These are phyloP conservation scores for Eremobia ochroleuca DNA, from an alignment of 2,888 invertebrate genomes.

Conservation along the genomic window DNA sequence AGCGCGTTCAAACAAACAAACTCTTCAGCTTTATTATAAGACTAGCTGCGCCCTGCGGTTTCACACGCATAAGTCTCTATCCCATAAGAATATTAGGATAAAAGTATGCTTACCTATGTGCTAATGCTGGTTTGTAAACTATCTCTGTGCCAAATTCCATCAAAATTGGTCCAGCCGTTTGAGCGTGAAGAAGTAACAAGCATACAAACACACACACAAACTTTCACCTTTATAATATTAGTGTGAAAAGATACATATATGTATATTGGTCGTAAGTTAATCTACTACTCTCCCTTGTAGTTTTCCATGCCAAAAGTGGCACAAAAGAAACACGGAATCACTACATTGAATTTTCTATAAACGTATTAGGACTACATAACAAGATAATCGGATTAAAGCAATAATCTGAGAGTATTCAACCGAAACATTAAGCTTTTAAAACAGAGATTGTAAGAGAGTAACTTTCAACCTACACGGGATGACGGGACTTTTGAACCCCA, in stretches of 20 bases:
- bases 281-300: background rate
- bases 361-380: background rate
- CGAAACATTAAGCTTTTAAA: conserved; percentile 7
- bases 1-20: background rate
- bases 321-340: background rate
- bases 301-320: background rate
- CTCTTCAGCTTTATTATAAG: background rate
- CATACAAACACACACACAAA: no score
- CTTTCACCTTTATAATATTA: no score
- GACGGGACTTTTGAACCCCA: conserved; percentile 43
- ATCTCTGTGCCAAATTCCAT: no score
- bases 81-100: no score
- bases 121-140: no score
- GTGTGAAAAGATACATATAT: no score
- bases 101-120: no score
- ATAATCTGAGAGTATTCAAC: background rate
- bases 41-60: no score
- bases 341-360: background rate
- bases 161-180: no score
- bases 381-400: background rate
- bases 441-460: conserved; percentile 17
- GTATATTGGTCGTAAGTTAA: background rate
- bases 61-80: no score
- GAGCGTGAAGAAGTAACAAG: no score
- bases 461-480: conserved; percentile 18